A percentile compares a stretch with the other conserved stretches of the same genome.
These are phyloP conservation scores for Andrena trimmerana DNA, from an alignment of 2,888 invertebrate genomes.

Conservation along the genomic window DNA sequence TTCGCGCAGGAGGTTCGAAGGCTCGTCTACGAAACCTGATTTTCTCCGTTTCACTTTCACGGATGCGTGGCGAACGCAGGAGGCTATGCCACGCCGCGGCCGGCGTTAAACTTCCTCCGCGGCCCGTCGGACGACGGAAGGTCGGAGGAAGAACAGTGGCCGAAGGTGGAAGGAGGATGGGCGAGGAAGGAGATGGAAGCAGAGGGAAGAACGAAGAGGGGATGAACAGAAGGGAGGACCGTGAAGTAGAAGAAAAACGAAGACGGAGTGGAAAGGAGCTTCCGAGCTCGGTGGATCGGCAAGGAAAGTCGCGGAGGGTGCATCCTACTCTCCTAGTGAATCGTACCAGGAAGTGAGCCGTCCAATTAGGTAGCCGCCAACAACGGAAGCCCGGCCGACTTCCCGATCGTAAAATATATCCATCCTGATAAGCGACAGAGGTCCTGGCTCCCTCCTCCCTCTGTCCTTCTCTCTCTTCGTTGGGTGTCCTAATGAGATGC, in stretches of 20 bases:
- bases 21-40: conserved; percentile 77
- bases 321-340: conserved; percentile 52
- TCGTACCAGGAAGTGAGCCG: conserved; percentile 71
- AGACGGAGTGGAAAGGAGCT: conserved; percentile 9
- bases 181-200: not conserved
- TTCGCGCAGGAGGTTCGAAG: conserved; percentile 63
- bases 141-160: conserved; percentile 30
- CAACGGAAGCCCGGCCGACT: conserved; percentile 71
- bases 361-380: conserved; percentile 73
- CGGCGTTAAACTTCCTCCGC: conserved; percentile 70
- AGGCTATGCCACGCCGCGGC: conserved; percentile 29
- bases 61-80: conserved; percentile 71
- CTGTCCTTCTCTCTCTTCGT: not conserved
- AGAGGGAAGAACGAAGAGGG: not conserved
- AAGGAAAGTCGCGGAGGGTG: conserved; percentile 38
- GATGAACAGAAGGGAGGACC: not conserved
- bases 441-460: conserved; percentile 45
- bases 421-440: conserved; percentile 70
- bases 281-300: conserved; percentile 6
- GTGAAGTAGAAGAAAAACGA: not conserved
- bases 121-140: conserved; percentile 53
- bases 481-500: conserved; percentile 77
- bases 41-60: conserved; percentile 78
- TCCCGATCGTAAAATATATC: conserved; percentile 76
- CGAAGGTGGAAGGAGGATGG: conserved; percentile 25